Percentiles rank a stretch among this genome's conserved stretches.
These are phyloP conservation scores for Drosophila niveifrons DNA, from an alignment of 2,888 invertebrate genomes.

Conservation along the genomic window DNA sequence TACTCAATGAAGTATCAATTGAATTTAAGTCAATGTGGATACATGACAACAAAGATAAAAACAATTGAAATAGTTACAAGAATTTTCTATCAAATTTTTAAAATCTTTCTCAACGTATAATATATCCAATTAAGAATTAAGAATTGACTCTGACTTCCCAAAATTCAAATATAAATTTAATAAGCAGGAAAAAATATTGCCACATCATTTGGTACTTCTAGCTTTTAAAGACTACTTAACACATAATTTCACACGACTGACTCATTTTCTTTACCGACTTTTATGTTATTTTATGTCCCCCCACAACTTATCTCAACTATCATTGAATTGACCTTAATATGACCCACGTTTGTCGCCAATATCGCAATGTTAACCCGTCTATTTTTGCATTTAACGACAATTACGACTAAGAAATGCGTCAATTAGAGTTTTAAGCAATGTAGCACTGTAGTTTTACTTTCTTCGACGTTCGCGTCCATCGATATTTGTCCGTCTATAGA, in stretches of 20 bases:
- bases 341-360: constrained; percentile 35
- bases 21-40: not conserved
- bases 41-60: not conserved
- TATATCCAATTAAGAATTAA: no score
- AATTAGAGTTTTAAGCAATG: constrained; percentile 49
- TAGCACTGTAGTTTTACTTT: not conserved
- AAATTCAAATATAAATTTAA: no score
- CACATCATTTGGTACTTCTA: no score
- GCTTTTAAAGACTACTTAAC: not conserved
- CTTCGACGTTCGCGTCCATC: not conserved
- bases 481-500: not conserved
- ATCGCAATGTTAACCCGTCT: constrained; percentile 37
- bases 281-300: not conserved
- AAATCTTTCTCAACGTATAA: no score
- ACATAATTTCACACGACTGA: not conserved
- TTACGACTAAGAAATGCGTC: constrained; percentile 48
- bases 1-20: not conserved
- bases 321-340: constrained; percentile 42
- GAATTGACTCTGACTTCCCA: no score
- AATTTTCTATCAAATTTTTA: no score
- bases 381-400: constrained; percentile 47
- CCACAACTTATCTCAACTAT: not conserved
- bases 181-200: no score
- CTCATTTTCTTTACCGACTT: not conserved
- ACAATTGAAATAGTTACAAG: not conserved